A percentile compares a stretch with the other conserved stretches of the same genome.
Evolutionary conservation across 2,113 vertebrate genomes (phyloP).

Genomic region (Cyprinodon variegatus): DNA sequence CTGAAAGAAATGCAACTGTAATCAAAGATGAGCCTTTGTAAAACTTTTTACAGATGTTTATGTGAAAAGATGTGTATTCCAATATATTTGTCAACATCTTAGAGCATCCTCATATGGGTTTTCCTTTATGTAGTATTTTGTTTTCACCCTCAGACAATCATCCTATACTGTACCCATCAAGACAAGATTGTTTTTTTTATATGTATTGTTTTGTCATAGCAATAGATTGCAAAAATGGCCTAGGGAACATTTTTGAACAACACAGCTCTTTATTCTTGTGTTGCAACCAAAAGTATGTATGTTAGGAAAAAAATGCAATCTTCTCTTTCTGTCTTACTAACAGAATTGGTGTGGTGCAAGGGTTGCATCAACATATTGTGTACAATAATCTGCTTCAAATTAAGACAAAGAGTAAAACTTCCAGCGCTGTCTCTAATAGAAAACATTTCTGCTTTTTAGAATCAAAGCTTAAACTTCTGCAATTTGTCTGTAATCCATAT

Average conservation of each 20-base stretch:
- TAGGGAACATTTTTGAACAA: conserved; percentile 25
- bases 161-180: background rate
- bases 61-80: too few species aligned
- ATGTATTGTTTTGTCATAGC: conserved; percentile 26
- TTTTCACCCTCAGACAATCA: background rate
- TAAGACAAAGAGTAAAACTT: background rate
- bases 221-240: conserved; percentile 33
- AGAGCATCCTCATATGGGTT: background rate
- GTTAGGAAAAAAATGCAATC: background rate
- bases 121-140: background rate
- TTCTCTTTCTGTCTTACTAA: background rate
- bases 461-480: conserved; percentile 22
- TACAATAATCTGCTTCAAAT: background rate
- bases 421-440: background rate
- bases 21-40: too few species aligned
- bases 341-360: background rate
- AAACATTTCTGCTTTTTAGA: background rate
- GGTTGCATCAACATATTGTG: background rate
- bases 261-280: conserved; percentile 12
- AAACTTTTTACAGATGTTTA: too few species aligned
- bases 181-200: background rate
- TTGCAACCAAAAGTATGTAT: conserved; percentile 1
- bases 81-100: background rate
- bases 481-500: conserved; percentile 2
- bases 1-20: too few species aligned